These are phyloP conservation scores for Coturnix japonica DNA, from an alignment of 2,113 vertebrate species.

Conservation along the genomic window DNA sequence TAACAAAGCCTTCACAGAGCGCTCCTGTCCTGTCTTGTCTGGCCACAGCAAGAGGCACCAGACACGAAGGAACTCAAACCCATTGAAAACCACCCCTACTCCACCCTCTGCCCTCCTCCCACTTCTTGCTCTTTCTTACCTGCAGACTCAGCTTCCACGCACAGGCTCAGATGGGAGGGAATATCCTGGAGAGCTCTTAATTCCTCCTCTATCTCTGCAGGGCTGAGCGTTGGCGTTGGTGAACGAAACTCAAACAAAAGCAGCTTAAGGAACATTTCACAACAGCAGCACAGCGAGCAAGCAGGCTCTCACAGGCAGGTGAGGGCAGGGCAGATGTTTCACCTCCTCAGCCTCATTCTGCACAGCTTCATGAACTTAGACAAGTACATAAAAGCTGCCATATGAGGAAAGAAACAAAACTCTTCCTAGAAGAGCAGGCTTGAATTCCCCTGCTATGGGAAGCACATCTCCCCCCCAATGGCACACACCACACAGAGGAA, in stretches of 20 bases:
- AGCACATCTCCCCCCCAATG: neutral
- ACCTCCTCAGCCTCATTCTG: neutral
- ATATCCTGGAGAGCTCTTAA: constrained; percentile 64
- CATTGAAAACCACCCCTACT: neutral
- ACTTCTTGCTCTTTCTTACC: neutral
- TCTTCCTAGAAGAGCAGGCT: neutral
- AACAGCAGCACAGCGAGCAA: neutral
- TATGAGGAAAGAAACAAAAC: neutral
- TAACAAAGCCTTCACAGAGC: neutral
- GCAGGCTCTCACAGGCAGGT: too few relatives aligned
- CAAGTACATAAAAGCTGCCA: neutral
- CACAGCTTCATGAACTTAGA: neutral
- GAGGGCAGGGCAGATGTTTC: neutral
- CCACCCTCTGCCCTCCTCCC: neutral
- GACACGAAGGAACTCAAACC: neutral
- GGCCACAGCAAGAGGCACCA: neutral
- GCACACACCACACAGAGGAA: constrained; percentile 27
- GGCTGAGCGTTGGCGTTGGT: constrained; percentile 52
- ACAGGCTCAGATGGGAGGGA: constrained; percentile 58
- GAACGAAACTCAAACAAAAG: constrained; percentile 75
- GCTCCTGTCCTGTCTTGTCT: too few relatives aligned
- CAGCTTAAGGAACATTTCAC: constrained; percentile 65
- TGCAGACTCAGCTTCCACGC: constrained; percentile 35
- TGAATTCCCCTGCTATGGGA: neutral
- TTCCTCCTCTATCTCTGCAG: constrained; percentile 73